These are phyloP conservation scores for Lumbricus terrestris DNA, from an alignment of 2,888 invertebrate genomes.

Conservation along the genomic window DNA sequence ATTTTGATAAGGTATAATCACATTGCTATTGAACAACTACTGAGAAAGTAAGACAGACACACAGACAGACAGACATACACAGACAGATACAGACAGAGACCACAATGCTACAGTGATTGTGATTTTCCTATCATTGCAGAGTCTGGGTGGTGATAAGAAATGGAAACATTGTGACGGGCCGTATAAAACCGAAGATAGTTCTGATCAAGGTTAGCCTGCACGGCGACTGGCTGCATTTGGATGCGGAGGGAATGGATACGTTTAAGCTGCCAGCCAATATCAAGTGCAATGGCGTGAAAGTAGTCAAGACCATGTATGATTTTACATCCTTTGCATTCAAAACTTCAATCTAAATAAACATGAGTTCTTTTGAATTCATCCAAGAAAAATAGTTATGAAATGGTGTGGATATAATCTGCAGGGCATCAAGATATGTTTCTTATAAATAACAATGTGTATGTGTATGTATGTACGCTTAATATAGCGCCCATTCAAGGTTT, in stretches of 20 bases:
- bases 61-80: too few species aligned
- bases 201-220: conserved; percentile 39
- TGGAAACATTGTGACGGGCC: conserved; percentile 43
- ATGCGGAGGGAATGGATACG: conserved; percentile 41
- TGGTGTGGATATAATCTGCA: background rate
- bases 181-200: conserved; percentile 44
- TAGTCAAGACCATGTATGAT: background rate
- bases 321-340: background rate
- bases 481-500: too few species aligned
- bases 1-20: too few species aligned
- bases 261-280: background rate
- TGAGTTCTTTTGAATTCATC: background rate
- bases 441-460: background rate
- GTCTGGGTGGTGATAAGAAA: conserved; percentile 43
- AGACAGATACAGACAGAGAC: too few species aligned
- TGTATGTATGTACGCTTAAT: too few species aligned
- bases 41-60: too few species aligned
- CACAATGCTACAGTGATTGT: background rate
- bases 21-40: too few species aligned
- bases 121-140: conserved; percentile 28
- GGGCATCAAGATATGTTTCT: background rate
- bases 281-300: background rate
- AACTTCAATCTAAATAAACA: background rate
- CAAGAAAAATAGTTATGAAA: background rate
- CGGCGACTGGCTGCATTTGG: conserved; percentile 41